These are phyloP conservation scores for Melanostoma scalare DNA, from an alignment of 2,888 invertebrate genomes.

Conservation along the genomic window DNA sequence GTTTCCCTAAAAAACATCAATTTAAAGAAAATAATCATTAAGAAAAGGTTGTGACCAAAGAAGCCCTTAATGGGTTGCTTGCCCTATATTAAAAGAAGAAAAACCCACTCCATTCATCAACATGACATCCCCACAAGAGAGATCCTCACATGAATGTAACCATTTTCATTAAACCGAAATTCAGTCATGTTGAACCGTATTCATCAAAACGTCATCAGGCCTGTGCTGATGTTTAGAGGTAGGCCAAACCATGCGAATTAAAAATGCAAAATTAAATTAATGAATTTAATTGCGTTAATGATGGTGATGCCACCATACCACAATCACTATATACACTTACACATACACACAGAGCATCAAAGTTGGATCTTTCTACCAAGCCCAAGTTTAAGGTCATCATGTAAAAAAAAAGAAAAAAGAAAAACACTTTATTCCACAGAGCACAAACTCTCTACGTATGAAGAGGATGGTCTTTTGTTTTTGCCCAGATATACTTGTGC, in stretches of 20 bases:
- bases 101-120: too few species aligned
- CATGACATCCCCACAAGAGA: neutral
- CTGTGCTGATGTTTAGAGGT: neutral
- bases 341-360: neutral
- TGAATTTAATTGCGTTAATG: conserved; percentile 50
- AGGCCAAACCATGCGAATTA: conserved; percentile 22
- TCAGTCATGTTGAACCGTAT: conserved; percentile 44
- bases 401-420: too few species aligned
- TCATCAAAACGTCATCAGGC: conserved; percentile 42
- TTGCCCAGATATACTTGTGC: conserved; percentile 29
- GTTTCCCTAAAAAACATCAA: too few species aligned
- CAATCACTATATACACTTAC: conserved; percentile 1
- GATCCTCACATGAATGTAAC: neutral
- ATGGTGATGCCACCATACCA: conserved; percentile 22
- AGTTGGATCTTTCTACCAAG: neutral
- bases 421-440: too few species aligned
- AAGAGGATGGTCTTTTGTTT: conserved; percentile 32
- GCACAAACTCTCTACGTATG: too few species aligned
- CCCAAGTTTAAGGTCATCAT: conserved; percentile 25
- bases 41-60: too few species aligned
- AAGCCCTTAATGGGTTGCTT: too few species aligned
- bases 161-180: conserved; percentile 23
- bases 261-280: conserved; percentile 50
- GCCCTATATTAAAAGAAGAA: too few species aligned
- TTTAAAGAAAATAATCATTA: too few species aligned